These are phyloP conservation scores for Deroplatys truncata DNA, from an alignment of 2,888 invertebrate species.

Conservation along the genomic window DNA sequence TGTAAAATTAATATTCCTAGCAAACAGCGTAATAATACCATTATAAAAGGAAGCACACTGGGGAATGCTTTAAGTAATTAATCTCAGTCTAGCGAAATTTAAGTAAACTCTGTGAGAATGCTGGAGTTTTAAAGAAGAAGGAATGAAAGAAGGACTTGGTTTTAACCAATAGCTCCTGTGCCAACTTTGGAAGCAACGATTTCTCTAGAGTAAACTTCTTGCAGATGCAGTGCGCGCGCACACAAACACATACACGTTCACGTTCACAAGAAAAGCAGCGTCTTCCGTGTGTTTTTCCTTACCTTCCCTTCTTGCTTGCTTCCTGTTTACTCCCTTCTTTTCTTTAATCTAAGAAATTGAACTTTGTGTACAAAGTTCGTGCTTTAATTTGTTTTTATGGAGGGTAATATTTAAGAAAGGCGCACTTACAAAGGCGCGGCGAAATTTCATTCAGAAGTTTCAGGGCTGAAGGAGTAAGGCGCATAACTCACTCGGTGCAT, in stretches of 20 bases:
- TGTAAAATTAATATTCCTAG: too few species aligned
- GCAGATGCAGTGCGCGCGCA: background rate
- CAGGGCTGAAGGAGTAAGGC: background rate
- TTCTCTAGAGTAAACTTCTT: too few species aligned
- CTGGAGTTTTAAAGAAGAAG: too few species aligned
- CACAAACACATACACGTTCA: background rate
- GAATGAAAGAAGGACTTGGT: too few species aligned
- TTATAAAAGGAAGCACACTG: too few species aligned
- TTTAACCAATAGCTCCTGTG: too few species aligned
- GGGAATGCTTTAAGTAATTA: too few species aligned
- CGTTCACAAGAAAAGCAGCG: background rate
- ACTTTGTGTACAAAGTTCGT: background rate
- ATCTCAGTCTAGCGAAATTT: too few species aligned
- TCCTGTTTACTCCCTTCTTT: background rate
- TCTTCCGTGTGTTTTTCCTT: background rate
- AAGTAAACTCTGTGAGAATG: too few species aligned
- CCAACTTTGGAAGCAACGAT: too few species aligned
- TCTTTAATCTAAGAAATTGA: background rate
- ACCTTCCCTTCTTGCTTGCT: background rate
- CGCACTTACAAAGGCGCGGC: background rate
- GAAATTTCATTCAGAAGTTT: background rate
- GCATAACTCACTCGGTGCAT: background rate
- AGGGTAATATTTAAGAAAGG: background rate
- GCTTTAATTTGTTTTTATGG: background rate
- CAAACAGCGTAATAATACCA: too few species aligned